These are phyloP conservation scores for Aphidius gifuensis DNA, from an alignment of 1,140 invertebrate genomes.

Conservation along the genomic window DNA sequence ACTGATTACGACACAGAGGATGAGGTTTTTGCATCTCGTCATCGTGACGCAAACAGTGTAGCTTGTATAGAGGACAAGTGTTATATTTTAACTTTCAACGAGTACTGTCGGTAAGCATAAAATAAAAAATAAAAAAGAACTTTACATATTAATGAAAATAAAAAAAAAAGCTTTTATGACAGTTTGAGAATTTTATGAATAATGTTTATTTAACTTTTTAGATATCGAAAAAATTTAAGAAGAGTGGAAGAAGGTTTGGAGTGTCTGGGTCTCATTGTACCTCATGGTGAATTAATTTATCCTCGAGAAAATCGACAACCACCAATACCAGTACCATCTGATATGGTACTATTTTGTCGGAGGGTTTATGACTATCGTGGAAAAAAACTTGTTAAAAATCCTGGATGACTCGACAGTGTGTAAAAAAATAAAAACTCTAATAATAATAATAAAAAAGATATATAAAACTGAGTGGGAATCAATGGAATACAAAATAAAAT, in stretches of 20 bases:
- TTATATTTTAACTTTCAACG: constrained; percentile 93
- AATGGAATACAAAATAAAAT: constrained; percentile 38
- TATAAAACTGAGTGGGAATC: constrained; percentile 27
- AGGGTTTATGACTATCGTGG: constrained; percentile 92
- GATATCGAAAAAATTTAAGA: constrained; percentile 64
- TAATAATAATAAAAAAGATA: background rate
- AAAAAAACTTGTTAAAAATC: constrained; percentile 72
- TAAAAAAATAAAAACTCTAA: constrained; percentile 32
- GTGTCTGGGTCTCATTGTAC: constrained; percentile 60
- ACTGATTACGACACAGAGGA: constrained; percentile 75
- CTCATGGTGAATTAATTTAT: constrained; percentile 56
- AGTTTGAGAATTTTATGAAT: background rate
- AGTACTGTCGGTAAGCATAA: constrained; percentile 84
- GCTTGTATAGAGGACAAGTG: constrained; percentile 98
- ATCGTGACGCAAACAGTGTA: constrained; percentile 90
- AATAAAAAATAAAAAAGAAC: too few relatives aligned
- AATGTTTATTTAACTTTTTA: constrained; percentile 36
- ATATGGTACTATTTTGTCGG: constrained; percentile 90
- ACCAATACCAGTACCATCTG: constrained; percentile 71
- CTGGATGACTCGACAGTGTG: constrained; percentile 57
- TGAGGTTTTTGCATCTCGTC: constrained; percentile 93
- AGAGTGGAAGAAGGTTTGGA: constrained; percentile 63
- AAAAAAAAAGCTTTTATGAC: background rate
- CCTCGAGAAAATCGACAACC: constrained; percentile 60
- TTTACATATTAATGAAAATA: too few relatives aligned